Evolutionary conservation across 2,113 vertebrate genomes (phyloP).

Genomic region (Cynoglossus semilaevis): DNA sequence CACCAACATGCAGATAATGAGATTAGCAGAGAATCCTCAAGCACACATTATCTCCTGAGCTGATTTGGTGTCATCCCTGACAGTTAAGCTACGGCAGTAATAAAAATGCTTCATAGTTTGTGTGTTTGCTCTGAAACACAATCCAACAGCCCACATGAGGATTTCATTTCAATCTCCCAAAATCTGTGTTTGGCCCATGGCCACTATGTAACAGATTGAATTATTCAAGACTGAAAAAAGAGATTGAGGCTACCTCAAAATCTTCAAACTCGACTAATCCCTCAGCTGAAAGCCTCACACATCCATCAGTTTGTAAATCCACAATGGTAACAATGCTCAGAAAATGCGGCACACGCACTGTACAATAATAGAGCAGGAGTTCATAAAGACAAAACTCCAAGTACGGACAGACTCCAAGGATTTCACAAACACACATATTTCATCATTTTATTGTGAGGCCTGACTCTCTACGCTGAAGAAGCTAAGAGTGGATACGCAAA

Average conservation of each 20-base stretch:
- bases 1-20: slow-evolving; percentile 10
- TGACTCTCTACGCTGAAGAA: not conserved
- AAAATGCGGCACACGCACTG: not conserved
- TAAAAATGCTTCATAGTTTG: slow-evolving; percentile 3
- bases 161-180: slow-evolving; percentile 11
- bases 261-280: slow-evolving; percentile 23
- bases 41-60: slow-evolving; percentile 18
- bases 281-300: not conserved
- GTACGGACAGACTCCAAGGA: not conserved
- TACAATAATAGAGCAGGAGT: slow-evolving; percentile 7
- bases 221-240: slow-evolving; percentile 38
- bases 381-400: not conserved
- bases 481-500: not conserved
- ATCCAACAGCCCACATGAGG: slow-evolving; percentile 8
- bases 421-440: not conserved
- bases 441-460: not conserved
- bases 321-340: not conserved
- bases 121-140: slow-evolving; percentile 25
- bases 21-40: slow-evolving; percentile 16
- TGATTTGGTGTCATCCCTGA: slow-evolving; percentile 14
- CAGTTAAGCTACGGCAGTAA: not conserved
- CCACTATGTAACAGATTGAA: slow-evolving; percentile 27
- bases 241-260: slow-evolving; percentile 22
- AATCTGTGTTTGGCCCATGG: slow-evolving; percentile 15
- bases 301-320: slow-evolving; percentile 7